Percentiles rank a stretch among this genome's conserved stretches.
These are phyloP conservation scores for Epizoanthus ramosus DNA, from an alignment of 92 coral and sea anemone species.

Conservation along the genomic window DNA sequence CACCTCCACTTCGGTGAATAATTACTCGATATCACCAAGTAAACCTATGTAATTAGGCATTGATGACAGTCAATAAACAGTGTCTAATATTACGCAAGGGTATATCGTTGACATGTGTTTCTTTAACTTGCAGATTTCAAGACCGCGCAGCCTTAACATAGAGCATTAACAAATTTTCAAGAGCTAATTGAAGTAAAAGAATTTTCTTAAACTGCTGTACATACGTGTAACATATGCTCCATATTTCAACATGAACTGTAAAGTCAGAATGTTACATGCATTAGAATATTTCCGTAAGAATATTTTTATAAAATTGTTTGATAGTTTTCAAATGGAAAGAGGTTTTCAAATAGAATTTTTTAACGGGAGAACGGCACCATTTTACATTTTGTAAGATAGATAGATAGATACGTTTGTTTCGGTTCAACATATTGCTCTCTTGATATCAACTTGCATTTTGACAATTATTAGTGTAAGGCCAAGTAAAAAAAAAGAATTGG, in stretches of 20 bases:
- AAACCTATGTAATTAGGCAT: no score
- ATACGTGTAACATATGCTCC: slow-evolving; percentile 30
- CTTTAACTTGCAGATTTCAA: slow-evolving; percentile 26
- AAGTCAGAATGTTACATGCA: slow-evolving; percentile 6
- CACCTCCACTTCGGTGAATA: no score
- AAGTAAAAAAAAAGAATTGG: no score
- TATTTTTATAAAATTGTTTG: slow-evolving; percentile 3
- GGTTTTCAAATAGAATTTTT: slow-evolving; percentile 17
- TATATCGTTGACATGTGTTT: background rate
- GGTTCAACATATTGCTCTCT: background rate
- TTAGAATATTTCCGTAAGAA: slow-evolving; percentile 1
- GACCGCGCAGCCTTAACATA: slow-evolving; percentile 5
- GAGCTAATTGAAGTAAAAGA: slow-evolving; percentile 1
- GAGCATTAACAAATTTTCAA: slow-evolving; percentile 9
- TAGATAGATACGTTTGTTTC: background rate
- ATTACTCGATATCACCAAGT: no score
- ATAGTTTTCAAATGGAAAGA: background rate
- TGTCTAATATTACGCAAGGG: no score
- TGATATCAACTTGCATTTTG: background rate
- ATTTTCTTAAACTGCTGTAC: slow-evolving; percentile 18
- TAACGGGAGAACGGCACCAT: slow-evolving; percentile 6
- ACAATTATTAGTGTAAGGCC: no score
- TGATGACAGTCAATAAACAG: no score
- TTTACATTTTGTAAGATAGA: background rate
- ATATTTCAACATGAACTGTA: slow-evolving; percentile 26